phyloP scores from a whole-genome alignment of 2,888 invertebrate genomes.

The Chrysotoxum bicinctum region DNA sequence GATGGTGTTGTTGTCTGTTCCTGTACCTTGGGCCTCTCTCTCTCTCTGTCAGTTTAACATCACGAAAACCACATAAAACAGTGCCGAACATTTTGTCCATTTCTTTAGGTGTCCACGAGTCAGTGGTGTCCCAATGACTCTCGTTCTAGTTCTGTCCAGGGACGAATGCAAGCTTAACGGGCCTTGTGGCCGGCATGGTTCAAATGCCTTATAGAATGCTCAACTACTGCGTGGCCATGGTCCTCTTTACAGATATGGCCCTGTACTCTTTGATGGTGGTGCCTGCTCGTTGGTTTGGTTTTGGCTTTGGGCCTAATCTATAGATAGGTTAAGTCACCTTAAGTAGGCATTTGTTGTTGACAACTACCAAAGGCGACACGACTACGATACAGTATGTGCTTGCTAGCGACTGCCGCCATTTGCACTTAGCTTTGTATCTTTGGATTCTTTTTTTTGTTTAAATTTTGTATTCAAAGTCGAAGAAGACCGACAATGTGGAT shows the following conservation, averaged over 20 bases:
- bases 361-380: conserved; percentile 64
- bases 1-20: conserved; percentile 2
- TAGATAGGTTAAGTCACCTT: conserved; percentile 72
- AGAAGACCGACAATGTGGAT: conserved; percentile 60
- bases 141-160: conserved; percentile 7
- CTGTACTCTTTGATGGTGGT: conserved; percentile 29
- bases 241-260: background rate
- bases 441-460: background rate
- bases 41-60: conserved; percentile 57
- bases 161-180: background rate
- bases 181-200: background rate
- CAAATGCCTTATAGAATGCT: background rate
- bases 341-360: conserved; percentile 73
- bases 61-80: conserved; percentile 73
- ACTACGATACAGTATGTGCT: conserved; percentile 9
- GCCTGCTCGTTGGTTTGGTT: conserved; percentile 69
- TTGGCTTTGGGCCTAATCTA: conserved; percentile 63
- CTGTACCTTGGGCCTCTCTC: background rate
- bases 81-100: conserved; percentile 70
- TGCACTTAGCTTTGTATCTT: conserved; percentile 60
- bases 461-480: conserved; percentile 17
- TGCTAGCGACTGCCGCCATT: conserved; percentile 62
- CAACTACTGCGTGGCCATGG: background rate
- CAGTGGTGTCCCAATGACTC: conserved; percentile 9
- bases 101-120: conserved; percentile 39